phyloP scores from a whole-genome alignment of 2,797 vertebrate species.

The Hyperoplus immaculatus region DNA sequence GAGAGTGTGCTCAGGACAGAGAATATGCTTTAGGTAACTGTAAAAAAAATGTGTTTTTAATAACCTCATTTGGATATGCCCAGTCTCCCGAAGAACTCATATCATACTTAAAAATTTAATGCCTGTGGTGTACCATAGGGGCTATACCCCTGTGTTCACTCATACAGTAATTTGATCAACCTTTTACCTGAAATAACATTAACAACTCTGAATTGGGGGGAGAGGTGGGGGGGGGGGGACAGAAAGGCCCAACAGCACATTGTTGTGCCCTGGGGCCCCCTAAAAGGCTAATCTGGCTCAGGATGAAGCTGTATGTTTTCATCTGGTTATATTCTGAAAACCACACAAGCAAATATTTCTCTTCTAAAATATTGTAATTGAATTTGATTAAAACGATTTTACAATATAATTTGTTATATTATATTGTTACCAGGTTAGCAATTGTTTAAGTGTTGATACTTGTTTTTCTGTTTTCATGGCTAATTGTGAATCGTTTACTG shows the following conservation, averaged over 20 bases:
- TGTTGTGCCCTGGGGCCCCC: background rate
- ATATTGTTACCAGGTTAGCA: background rate
- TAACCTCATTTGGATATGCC: too few relatives aligned
- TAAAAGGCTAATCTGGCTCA: constrained; percentile 14
- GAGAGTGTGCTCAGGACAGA: too few relatives aligned
- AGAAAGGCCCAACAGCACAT: background rate
- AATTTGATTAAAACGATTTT: background rate
- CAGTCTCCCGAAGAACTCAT: too few relatives aligned
- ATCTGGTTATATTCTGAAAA: constrained; percentile 14
- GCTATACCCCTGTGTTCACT: too few relatives aligned
- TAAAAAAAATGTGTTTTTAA: too few relatives aligned
- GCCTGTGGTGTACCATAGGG: too few relatives aligned
- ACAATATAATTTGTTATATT: background rate
- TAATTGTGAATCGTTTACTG: background rate
- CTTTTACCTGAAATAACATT: too few relatives aligned
- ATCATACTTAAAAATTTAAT: too few relatives aligned
- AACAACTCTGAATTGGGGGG: too few relatives aligned
- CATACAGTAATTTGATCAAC: too few relatives aligned
- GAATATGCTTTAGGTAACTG: too few relatives aligned
- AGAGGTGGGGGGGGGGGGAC: background rate
- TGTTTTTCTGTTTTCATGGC: background rate
- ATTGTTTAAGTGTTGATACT: background rate
- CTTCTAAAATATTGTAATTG: background rate
- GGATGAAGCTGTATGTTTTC: constrained; percentile 17
- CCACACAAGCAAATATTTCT: background rate